Percentiles rank a stretch among this genome's conserved stretches.
Conservation (phyloP, 2,113 vertebrate genomes). For the Eptesicus fuscus region DNA sequence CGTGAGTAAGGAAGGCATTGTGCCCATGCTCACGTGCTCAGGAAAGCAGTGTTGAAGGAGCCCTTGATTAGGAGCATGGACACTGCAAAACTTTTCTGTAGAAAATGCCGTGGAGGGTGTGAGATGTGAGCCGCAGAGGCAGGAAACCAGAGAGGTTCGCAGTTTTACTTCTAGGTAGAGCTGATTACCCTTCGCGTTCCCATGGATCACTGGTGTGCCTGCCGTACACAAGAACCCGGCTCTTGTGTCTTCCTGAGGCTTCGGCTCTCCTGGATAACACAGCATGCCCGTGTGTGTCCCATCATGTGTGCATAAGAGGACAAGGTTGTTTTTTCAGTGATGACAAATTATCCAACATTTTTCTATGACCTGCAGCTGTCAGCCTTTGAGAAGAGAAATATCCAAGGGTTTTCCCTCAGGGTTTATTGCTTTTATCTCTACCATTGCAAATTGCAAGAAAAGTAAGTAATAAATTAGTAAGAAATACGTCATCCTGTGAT, state of each 20-base stretch:
- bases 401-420: background rate
- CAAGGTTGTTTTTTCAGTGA: conserved; percentile 83
- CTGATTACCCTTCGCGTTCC: background rate
- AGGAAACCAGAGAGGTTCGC: background rate
- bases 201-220: background rate
- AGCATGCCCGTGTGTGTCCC: conserved; percentile 84
- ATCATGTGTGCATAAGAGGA: conserved; percentile 78
- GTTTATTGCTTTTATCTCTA: background rate
- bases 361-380: conserved; percentile 43
- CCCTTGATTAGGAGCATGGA: background rate
- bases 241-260: conserved; percentile 48
- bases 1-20: background rate
- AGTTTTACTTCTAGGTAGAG: background rate
- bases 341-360: conserved; percentile 87
- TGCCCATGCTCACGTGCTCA: background rate
- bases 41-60: background rate
- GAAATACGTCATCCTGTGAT: background rate
- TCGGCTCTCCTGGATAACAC: conserved; percentile 85
- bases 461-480: background rate
- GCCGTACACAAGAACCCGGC: conserved; percentile 24
- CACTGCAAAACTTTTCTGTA: background rate
- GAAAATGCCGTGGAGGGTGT: background rate
- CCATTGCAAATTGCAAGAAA: background rate
- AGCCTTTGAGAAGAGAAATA: background rate
- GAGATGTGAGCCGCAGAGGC: background rate